phyloP scores from a whole-genome alignment of 2,888 invertebrate genomes.

The Lycophotia porphyrea region DNA sequence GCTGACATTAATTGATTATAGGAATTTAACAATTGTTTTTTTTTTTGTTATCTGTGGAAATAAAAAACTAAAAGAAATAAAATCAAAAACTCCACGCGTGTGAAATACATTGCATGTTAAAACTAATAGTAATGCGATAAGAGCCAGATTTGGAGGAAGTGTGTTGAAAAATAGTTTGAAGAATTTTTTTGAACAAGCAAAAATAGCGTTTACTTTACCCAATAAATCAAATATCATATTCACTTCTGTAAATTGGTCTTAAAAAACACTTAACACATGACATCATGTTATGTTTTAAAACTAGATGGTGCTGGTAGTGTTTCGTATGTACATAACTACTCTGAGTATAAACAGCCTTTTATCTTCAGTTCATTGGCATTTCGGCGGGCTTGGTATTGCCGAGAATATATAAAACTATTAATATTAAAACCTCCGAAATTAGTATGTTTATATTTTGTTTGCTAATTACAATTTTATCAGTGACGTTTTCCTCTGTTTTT shows the following conservation, averaged over 20 bases:
- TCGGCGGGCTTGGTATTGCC: not conserved
- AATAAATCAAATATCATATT: too few species aligned
- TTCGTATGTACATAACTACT: too few species aligned
- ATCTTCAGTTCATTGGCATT: conserved; percentile 48
- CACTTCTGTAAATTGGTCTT: too few species aligned
- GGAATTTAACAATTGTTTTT: too few species aligned
- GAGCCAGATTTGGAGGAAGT: not conserved
- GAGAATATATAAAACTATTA: not conserved
- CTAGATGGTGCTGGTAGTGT: too few species aligned
- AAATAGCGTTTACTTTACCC: too few species aligned
- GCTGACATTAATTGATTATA: too few species aligned
- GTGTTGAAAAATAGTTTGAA: not conserved
- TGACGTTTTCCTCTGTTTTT: not conserved
- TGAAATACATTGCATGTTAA: not conserved
- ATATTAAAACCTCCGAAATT: not conserved
- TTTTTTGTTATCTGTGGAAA: not conserved
- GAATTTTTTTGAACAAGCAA: too few species aligned
- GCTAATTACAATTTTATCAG: not conserved
- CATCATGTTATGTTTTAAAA: too few species aligned
- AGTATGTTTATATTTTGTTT: conserved; percentile 9
- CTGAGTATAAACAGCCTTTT: conserved; percentile 17
- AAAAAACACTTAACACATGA: too few species aligned
- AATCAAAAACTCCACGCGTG: not conserved
- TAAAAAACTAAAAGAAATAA: not conserved
- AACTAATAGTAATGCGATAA: not conserved